These are phyloP conservation scores for Platyscapa corneri DNA, from an alignment of 1,140 invertebrate species.

Conservation along the genomic window DNA sequence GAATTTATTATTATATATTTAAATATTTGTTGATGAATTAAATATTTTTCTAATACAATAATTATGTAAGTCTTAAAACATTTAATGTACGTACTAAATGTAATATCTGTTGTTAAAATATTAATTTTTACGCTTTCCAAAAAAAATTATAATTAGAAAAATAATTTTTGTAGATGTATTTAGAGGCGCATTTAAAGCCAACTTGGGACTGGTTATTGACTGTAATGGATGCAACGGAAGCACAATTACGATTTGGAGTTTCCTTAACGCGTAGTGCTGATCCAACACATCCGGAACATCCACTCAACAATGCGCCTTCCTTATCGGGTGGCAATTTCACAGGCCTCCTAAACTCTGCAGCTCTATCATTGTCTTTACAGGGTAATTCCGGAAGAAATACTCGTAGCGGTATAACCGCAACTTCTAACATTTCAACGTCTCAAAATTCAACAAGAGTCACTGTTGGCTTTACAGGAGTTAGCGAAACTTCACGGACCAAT, in stretches of 20 bases:
- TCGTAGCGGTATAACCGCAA: slow-evolving; percentile 67
- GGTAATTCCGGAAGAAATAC: slow-evolving; percentile 66
- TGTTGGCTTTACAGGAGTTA: slow-evolving; percentile 72
- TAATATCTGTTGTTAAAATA: not conserved
- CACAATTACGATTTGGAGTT: slow-evolving; percentile 95
- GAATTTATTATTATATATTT: too few relatives aligned
- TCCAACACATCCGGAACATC: slow-evolving; percentile 79
- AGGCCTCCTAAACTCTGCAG: slow-evolving; percentile 68
- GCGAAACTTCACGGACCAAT: slow-evolving; percentile 66
- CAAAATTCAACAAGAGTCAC: slow-evolving; percentile 70
- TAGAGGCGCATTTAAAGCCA: slow-evolving; percentile 90
- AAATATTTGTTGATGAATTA: too few relatives aligned
- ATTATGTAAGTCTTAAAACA: too few relatives aligned
- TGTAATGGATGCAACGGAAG: slow-evolving; percentile 98
- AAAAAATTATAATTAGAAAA: not conserved
- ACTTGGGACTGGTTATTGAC: slow-evolving; percentile 98
- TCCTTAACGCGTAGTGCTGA: slow-evolving; percentile 88
- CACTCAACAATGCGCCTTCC: slow-evolving; percentile 74
- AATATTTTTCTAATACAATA: too few relatives aligned
- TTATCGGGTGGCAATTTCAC: slow-evolving; percentile 68
- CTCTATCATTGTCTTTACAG: slow-evolving; percentile 69
- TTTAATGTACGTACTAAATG: too few relatives aligned
- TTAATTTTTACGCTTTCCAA: not conserved
- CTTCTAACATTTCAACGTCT: slow-evolving; percentile 67
- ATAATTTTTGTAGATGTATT: slow-evolving; percentile 80